Percentiles rank a stretch among this genome's conserved stretches.
Evolutionary conservation across 2,888 invertebrate species (phyloP).

Genomic region (Ceramica pisi): DNA sequence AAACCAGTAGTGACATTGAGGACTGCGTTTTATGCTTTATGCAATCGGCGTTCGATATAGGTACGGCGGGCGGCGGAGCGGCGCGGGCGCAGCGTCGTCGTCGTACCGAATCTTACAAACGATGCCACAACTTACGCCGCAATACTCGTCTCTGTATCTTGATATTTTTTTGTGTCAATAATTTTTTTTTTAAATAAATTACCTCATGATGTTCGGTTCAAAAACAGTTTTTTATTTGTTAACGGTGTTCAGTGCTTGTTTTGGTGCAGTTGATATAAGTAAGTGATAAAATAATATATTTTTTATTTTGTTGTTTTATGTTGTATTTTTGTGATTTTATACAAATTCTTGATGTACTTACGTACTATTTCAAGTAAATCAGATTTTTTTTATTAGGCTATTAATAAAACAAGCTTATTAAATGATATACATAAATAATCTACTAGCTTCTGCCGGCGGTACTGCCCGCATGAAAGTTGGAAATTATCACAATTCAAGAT

Average conservation of each 20-base stretch:
- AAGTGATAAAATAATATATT: slow-evolving; percentile 63
- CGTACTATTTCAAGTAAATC: no score
- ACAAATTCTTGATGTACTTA: no score
- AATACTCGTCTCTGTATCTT: slow-evolving; percentile 60
- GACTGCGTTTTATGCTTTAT: slow-evolving; percentile 80
- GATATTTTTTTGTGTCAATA: slow-evolving; percentile 16
- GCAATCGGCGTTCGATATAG: slow-evolving; percentile 73
- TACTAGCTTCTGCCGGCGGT: no score
- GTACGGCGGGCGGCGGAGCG: slow-evolving; percentile 45
- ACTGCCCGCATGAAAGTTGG: no score
- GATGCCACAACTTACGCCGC: slow-evolving; percentile 62
- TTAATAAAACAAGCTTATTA: no score
- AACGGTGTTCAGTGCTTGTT: slow-evolving; percentile 67
- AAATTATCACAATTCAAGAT: no score
- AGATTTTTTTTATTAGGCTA: no score
- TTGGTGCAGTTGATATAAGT: slow-evolving; percentile 79
- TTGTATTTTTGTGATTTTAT: no score
- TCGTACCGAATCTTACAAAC: slow-evolving; percentile 63
- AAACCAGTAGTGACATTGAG: slow-evolving; percentile 81
- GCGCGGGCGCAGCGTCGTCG: slow-evolving; percentile 42
- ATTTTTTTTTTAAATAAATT: not conserved
- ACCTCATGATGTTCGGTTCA: slow-evolving; percentile 44
- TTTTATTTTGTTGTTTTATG: not conserved
- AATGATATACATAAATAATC: no score
- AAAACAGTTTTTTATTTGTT: slow-evolving; percentile 66